phyloP scores from a whole-genome alignment of 2,888 invertebrate genomes.

The Acholoe squamosa region DNA sequence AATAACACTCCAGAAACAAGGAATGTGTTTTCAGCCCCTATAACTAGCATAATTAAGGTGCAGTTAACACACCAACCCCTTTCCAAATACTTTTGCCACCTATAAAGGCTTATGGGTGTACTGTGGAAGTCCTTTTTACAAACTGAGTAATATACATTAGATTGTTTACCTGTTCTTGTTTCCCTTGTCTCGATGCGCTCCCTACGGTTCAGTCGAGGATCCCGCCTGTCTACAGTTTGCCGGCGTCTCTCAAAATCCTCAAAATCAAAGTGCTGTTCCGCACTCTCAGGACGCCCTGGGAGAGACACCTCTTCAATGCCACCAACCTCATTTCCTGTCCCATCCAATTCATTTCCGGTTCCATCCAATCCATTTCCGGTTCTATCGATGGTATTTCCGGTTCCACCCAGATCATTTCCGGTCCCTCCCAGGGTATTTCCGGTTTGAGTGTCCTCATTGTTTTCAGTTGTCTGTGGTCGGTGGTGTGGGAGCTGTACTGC shows the following conservation, averaged over 20 bases:
- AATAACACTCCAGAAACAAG: too few relatives aligned
- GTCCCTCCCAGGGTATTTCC: neutral
- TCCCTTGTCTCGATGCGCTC: constrained; percentile 14
- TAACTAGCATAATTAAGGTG: too few relatives aligned
- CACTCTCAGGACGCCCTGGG: neutral
- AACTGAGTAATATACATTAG: too few relatives aligned
- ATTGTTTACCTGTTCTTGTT: neutral
- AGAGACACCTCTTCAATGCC: neutral
- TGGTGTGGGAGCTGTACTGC: neutral
- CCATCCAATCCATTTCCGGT: neutral
- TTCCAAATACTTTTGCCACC: too few relatives aligned
- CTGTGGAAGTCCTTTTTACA: too few relatives aligned
- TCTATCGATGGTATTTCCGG: neutral
- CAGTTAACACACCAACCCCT: too few relatives aligned
- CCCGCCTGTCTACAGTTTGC: neutral
- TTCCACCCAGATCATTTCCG: neutral
- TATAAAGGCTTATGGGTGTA: too few relatives aligned
- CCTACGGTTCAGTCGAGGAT: neutral
- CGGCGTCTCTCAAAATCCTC: too few relatives aligned
- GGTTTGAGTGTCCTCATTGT: neutral
- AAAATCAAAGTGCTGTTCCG: neutral
- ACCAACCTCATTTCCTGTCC: neutral
- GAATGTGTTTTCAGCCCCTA: too few relatives aligned
- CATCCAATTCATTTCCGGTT: neutral
- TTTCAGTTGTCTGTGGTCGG: neutral